A percentile compares a stretch with the other conserved stretches of the same genome.
Evolutionary conservation across 64 coral and sea anemone species (phyloP).

Genomic region (Stichodactyla mertensii): DNA sequence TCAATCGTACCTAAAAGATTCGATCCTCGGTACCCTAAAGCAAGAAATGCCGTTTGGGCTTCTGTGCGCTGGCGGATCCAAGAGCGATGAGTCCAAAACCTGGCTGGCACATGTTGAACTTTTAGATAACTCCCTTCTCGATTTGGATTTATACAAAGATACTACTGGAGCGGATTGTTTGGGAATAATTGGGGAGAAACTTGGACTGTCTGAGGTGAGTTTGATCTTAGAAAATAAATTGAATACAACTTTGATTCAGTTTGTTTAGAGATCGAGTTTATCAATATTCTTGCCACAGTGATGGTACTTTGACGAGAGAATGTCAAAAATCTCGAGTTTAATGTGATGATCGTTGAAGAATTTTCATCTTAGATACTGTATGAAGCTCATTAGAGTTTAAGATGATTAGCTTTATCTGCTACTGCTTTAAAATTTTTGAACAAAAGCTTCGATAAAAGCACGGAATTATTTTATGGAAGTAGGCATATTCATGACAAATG

Average conservation of each 20-base stretch:
- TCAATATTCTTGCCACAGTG: not conserved
- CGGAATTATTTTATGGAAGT: not conserved
- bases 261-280: not conserved
- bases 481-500: not conserved
- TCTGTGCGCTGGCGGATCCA: constrained; percentile 13
- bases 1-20: not conserved
- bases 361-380: not conserved
- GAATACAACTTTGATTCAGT: not conserved
- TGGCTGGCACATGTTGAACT: constrained; percentile 22
- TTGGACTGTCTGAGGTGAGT: constrained; percentile 21
- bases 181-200: constrained; percentile 12
- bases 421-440: not conserved
- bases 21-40: not conserved
- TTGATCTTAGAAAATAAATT: not conserved
- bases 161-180: constrained; percentile 26
- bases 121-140: not conserved
- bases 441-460: not conserved
- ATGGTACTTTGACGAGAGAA: not conserved
- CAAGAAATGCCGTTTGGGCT: constrained; percentile 25
- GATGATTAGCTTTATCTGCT: not conserved
- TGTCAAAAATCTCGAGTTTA: not conserved
- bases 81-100: not conserved
- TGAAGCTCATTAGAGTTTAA: not conserved
- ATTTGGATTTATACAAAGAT: constrained; percentile 16
- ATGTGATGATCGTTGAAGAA: not conserved